These are phyloP conservation scores for Cantharis lateralis DNA, from an alignment of 2,888 invertebrate genomes.

Conservation along the genomic window DNA sequence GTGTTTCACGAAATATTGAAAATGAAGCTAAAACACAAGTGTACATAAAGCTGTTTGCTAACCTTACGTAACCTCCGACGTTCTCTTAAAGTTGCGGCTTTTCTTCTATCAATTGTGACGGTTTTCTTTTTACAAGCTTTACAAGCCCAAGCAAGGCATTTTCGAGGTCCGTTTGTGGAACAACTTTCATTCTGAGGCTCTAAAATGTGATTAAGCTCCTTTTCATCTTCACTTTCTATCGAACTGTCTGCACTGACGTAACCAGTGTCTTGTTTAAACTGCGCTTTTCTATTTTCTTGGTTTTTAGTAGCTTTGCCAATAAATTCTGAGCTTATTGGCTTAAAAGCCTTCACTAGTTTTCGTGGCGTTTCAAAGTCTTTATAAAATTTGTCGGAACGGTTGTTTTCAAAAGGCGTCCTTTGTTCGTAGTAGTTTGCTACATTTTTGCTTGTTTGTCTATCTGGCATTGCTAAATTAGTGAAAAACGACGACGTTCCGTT, in stretches of 20 bases:
- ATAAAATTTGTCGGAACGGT: neutral
- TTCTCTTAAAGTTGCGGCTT: conserved; percentile 96
- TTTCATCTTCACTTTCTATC: conserved; percentile 51
- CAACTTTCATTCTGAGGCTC: conserved; percentile 54
- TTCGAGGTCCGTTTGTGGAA: conserved; percentile 60
- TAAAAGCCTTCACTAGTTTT: conserved; percentile 5
- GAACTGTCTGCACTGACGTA: conserved; percentile 52
- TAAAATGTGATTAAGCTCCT: conserved; percentile 53
- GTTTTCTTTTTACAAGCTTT: conserved; percentile 97
- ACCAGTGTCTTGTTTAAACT: conserved; percentile 38
- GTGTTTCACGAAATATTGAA: neutral
- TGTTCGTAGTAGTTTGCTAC: neutral
- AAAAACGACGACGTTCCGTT: neutral
- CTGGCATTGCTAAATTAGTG: neutral
- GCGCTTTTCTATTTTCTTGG: conserved; percentile 4
- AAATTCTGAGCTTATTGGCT: conserved; percentile 6
- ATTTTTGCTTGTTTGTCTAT: neutral
- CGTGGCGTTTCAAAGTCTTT: neutral
- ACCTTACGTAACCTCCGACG: conserved; percentile 91
- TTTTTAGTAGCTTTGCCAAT: neutral
- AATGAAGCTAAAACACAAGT: neutral
- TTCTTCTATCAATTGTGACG: conserved; percentile 92
- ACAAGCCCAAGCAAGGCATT: conserved; percentile 95
- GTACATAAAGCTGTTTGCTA: neutral
- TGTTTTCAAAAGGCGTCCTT: neutral